A percentile compares a stretch with the other conserved stretches of the same genome.
These are phyloP conservation scores for Cottoperca gobio DNA, from an alignment of 2,797 vertebrate species.

Conservation along the genomic window DNA sequence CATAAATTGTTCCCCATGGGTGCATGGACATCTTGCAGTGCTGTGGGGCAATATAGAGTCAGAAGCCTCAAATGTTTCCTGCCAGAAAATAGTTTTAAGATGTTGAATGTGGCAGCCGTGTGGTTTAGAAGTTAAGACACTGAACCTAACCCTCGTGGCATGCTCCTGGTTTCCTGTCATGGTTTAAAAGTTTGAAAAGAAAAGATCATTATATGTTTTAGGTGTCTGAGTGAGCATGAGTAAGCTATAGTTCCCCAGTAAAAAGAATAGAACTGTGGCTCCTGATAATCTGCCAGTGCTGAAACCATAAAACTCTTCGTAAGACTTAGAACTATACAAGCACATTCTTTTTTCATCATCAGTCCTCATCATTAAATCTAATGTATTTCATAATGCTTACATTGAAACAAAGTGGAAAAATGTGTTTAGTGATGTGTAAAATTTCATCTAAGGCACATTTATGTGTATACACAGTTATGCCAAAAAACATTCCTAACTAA, in stretches of 20 bases:
- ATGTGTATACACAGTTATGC: too few species aligned
- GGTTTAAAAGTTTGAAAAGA: not conserved
- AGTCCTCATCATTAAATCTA: not conserved
- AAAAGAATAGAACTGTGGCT: not conserved
- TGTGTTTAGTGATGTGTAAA: too few species aligned
- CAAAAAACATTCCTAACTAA: too few species aligned
- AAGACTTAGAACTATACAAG: not conserved
- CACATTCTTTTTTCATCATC: too few species aligned
- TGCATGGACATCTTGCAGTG: too few species aligned
- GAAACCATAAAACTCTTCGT: not conserved
- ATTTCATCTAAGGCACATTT: too few species aligned
- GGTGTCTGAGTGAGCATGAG: not conserved
- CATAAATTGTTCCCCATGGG: not conserved
- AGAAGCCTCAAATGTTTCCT: not conserved
- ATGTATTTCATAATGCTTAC: not conserved
- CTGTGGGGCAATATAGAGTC: not conserved
- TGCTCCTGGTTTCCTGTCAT: not conserved
- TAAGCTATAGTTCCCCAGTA: not conserved
- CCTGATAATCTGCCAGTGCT: not conserved
- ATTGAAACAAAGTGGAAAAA: too few species aligned
- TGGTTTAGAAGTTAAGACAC: not conserved
- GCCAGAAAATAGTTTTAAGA: not conserved
- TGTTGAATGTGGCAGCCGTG: not conserved
- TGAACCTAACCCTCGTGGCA: not conserved
- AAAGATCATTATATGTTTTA: not conserved